Percentiles rank a stretch among this genome's conserved stretches.
phyloP scores from a whole-genome alignment of 2,797 vertebrate species.

The Sebastes hubbsi region DNA sequence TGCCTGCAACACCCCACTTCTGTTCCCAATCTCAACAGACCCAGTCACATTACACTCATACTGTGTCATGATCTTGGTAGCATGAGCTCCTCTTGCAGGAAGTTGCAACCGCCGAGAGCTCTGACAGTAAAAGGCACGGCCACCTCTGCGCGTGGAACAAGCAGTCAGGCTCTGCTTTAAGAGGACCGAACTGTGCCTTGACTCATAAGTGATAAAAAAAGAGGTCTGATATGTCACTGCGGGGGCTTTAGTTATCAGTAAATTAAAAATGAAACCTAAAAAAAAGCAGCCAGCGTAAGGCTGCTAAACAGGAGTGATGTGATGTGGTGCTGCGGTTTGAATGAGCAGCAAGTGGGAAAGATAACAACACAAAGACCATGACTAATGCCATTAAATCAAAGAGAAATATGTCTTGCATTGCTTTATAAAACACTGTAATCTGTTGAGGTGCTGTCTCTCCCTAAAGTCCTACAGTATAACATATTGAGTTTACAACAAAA shows the following conservation, averaged over 20 bases:
- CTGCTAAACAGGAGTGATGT: conserved; percentile 22
- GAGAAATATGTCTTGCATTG: background rate
- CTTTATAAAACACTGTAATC: background rate
- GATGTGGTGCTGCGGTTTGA: conserved; percentile 14
- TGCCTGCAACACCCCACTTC: conserved; percentile 9
- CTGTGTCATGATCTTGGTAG: conserved; percentile 23
- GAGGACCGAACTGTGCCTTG: conserved; percentile 2
- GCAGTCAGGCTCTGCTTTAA: background rate
- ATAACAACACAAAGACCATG: conserved; percentile 20
- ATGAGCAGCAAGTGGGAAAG: conserved; percentile 4
- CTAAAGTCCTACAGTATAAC: background rate
- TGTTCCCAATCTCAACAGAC: background rate
- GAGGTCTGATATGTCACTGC: conserved; percentile 9
- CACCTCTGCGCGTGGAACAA: conserved; percentile 17
- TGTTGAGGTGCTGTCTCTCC: background rate
- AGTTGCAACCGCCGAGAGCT: conserved; percentile 12
- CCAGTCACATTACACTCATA: conserved; percentile 12
- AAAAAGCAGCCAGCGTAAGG: conserved; percentile 4
- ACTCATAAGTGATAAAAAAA: conserved; percentile 30
- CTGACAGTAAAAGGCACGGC: conserved; percentile 22
- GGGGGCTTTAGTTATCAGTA: conserved; percentile 20
- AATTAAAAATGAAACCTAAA: conserved; percentile 23
- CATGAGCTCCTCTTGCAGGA: conserved; percentile 25
- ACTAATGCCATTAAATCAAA: conserved; percentile 9
- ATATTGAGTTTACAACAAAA: background rate